Evolutionary conservation across 2,113 vertebrate genomes (phyloP).

Genomic region (Anas platyrhynchos): DNA sequence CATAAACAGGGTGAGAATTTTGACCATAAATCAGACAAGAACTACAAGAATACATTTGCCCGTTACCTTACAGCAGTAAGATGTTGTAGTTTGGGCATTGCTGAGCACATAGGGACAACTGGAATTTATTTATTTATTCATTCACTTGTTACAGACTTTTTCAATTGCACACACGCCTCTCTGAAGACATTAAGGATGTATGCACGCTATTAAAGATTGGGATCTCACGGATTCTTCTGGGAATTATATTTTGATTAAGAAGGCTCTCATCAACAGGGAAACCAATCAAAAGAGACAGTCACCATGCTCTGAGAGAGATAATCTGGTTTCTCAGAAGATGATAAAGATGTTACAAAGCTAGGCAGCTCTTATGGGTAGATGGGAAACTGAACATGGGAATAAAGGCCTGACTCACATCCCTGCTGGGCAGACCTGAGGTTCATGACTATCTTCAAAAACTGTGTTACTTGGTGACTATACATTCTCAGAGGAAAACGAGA

Average conservation of each 20-base stretch:
- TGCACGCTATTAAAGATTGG: not conserved
- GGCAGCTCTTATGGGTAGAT: not conserved
- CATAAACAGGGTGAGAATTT: not conserved
- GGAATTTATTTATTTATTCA: not conserved
- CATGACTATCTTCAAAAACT: not conserved
- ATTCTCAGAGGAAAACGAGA: not conserved
- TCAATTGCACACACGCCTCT: not conserved
- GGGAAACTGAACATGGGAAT: not conserved
- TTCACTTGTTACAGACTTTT: not conserved
- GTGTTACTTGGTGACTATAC: not conserved
- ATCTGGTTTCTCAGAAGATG: not conserved
- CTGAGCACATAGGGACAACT: not conserved
- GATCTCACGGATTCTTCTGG: not conserved
- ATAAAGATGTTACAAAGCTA: not conserved
- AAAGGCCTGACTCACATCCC: not conserved
- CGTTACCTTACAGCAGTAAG: not conserved
- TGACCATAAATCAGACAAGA: not conserved
- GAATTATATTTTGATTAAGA: not conserved
- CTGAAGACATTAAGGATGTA: not conserved
- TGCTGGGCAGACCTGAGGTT: not conserved
- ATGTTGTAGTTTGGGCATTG: not conserved
- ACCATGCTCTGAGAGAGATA: not conserved
- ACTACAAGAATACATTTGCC: not conserved
- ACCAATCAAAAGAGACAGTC: not conserved
- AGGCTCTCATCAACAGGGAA: not conserved